phyloP scores from a whole-genome alignment of 2,113 vertebrate genomes.

The Pavo muticus region DNA sequence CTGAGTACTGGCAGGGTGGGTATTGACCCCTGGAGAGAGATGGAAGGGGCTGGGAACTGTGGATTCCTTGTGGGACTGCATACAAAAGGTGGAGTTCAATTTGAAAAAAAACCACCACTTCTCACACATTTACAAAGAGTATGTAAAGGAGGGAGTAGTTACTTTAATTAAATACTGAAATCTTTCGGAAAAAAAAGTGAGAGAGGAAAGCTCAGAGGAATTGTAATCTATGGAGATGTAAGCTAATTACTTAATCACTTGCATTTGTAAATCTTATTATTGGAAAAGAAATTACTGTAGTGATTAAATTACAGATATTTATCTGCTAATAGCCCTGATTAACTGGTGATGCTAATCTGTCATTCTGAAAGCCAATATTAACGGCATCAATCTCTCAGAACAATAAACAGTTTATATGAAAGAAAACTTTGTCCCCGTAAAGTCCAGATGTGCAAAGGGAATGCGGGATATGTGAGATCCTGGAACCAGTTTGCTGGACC shows the following conservation, averaged over 20 bases:
- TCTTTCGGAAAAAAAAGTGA: constrained; percentile 79
- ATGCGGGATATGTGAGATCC: constrained; percentile 78
- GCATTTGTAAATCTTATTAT: constrained; percentile 97
- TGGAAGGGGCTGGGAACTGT: neutral
- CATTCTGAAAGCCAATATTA: constrained; percentile 97
- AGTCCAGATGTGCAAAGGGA: constrained; percentile 87
- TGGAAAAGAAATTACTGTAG: constrained; percentile 93
- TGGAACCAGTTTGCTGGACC: constrained; percentile 79
- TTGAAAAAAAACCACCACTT: constrained; percentile 49
- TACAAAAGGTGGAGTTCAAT: constrained; percentile 70
- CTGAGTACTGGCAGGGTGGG: constrained; percentile 5
- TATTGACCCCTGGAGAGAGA: constrained; percentile 44
- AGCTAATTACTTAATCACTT: constrained; percentile 97
- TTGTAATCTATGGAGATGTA: constrained; percentile 91
- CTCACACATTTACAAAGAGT: neutral
- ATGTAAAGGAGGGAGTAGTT: neutral
- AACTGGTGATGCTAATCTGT: constrained; percentile 95
- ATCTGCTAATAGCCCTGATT: constrained; percentile 97
- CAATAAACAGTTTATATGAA: constrained; percentile 92
- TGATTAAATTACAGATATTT: constrained; percentile 99
- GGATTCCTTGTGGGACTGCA: neutral
- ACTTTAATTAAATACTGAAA: constrained; percentile 83
- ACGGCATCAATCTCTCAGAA: constrained; percentile 91
- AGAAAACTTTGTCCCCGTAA: constrained; percentile 85
- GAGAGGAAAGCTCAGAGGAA: constrained; percentile 83